Conservation (phyloP, 2,888 invertebrate species). For the Lithophane leautieri region DNA sequence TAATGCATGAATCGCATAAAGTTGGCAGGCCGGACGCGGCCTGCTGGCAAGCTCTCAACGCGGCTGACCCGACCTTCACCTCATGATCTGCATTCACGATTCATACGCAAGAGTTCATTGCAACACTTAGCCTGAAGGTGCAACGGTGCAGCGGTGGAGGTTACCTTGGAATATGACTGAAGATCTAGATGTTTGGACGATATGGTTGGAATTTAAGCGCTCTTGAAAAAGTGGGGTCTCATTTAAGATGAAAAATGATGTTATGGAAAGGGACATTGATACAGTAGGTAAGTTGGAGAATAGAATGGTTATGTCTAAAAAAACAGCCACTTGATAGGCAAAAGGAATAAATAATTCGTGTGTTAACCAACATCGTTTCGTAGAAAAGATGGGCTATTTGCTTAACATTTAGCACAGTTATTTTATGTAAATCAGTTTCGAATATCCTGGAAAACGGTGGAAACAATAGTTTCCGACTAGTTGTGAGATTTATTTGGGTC, state of each 20-base stretch:
- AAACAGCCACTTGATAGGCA: neutral
- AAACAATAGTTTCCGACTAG: slow-evolving; percentile 4
- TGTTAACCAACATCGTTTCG: neutral
- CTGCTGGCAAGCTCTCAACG: slow-evolving; percentile 57
- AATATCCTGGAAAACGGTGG: neutral
- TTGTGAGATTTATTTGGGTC: slow-evolving; percentile 45
- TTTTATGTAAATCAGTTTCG: slow-evolving; percentile 24
- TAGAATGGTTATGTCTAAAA: neutral
- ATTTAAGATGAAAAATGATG: neutral
- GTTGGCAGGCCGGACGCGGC: slow-evolving; percentile 54
- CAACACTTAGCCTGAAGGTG: slow-evolving; percentile 35
- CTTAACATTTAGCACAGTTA: neutral
- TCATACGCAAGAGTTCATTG: slow-evolving; percentile 51
- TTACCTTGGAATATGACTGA: neutral
- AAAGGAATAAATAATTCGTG: neutral
- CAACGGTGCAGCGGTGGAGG: neutral
- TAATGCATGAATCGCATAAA: slow-evolving; percentile 19
- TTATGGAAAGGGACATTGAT: neutral
- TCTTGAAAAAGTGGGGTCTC: neutral
- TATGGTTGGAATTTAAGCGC: neutral
- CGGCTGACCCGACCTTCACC: slow-evolving; percentile 66
- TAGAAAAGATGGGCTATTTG: neutral
- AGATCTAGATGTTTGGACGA: neutral
- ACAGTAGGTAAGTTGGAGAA: neutral
- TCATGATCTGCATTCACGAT: slow-evolving; percentile 49